Evolutionary conservation across 35 echinoderm and acorn worm species (phyloP).

Genomic region (Ptychodera flava): DNA sequence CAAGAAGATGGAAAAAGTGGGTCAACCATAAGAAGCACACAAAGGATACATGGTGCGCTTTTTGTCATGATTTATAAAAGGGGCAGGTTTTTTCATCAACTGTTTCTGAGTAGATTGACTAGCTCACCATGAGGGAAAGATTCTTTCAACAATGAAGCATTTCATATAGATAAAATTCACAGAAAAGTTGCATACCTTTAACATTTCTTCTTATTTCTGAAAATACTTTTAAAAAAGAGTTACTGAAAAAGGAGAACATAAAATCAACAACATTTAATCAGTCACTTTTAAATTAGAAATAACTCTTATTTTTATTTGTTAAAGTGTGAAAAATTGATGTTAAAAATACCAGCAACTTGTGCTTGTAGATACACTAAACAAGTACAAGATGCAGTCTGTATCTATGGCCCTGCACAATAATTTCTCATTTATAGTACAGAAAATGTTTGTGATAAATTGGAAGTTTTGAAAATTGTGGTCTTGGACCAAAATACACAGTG

Average conservation of each 20-base stretch:
- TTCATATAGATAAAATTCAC: not conserved
- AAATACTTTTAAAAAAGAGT: not conserved
- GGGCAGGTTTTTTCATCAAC: too few relatives aligned
- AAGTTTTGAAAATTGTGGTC: too few relatives aligned
- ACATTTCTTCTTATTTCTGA: constrained; percentile 8
- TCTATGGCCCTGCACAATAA: not conserved
- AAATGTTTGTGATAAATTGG: too few relatives aligned
- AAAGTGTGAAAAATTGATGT: constrained; percentile 6
- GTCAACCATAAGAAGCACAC: too few relatives aligned
- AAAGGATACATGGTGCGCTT: too few relatives aligned
- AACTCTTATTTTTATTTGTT: constrained; percentile 14
- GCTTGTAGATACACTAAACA: not conserved
- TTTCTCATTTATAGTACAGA: not conserved
- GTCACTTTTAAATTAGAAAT: not conserved
- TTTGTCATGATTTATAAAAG: too few relatives aligned
- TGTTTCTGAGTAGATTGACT: too few relatives aligned
- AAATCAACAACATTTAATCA: constrained; percentile 4
- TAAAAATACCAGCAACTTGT: not conserved
- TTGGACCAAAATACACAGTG: not conserved
- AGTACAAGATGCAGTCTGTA: not conserved
- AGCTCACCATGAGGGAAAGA: too few relatives aligned
- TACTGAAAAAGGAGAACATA: not conserved
- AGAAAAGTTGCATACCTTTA: constrained; percentile 9
- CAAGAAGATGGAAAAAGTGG: too few relatives aligned
- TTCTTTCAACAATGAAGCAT: too few relatives aligned